Evolutionary conservation across 2,888 invertebrate species (phyloP), one percentile per base, ranked within the genome.

Genomic region (Eilema griseolum): DNA sequence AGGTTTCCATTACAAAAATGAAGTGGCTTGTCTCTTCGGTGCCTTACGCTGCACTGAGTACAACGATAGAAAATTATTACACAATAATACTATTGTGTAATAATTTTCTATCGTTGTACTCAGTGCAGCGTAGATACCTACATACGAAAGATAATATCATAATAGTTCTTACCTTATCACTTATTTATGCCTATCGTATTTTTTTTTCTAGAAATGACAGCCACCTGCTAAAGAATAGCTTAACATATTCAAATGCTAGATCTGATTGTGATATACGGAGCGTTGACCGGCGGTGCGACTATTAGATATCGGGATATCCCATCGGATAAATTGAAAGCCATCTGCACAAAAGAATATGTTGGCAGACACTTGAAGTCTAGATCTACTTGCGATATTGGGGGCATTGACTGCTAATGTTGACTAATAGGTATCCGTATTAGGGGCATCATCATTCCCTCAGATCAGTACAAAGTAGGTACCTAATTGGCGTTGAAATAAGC

Each of bases 271-370:
- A 60, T 16, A 28, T 11, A 28, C 20, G 10, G 28, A 26, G 28
- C 60, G 31, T 60, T 61, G 61, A 31, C 31, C 28, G 31, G 8
- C 24, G 59, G 20, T 59, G 24, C 26, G 26, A 31, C 64, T 61
- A 64, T 66, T 65, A 52, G 8, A 52, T 56, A 56, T 65, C 52
- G 26, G 52, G 52, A 20, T 41, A 62, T 62, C 41, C 41, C 62
- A 62, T 16, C 62, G 41, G 62, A 62, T 62, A 64, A 46, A 78
- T 80, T 80, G 75, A 73, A 76, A 70, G 52, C 61, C 60, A 66
- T 57, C 23, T 61, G 37, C 46, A 56, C 46, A 62, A 31, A 57
- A 60, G 41, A 65, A 61, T 66, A 26, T 59, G 57, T 61, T 46
- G 24, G 20, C 46, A 24, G 24, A 52, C 56, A 61, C 24, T 59